phyloP scores from a whole-genome alignment of 1,140 invertebrate genomes.

The Drusus annulatus region DNA sequence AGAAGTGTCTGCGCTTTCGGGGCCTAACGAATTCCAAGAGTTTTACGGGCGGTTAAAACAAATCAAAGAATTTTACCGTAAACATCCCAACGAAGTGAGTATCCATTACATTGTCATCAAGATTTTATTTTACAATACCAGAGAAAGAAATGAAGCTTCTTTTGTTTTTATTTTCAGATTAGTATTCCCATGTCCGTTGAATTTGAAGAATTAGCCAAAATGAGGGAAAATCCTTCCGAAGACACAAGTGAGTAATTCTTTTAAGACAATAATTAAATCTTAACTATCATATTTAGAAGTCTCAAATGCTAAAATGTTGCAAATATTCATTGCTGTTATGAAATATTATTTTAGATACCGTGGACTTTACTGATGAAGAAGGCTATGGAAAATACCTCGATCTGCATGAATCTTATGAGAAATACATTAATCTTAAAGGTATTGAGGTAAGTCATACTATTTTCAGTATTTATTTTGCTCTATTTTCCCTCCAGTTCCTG shows the following conservation, averaged over 20 bases:
- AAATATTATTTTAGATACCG: slow-evolving; percentile 76
- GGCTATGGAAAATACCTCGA: slow-evolving; percentile 99
- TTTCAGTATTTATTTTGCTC: too few species aligned
- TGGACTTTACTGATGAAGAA: slow-evolving; percentile 99
- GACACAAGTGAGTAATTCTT: slow-evolving; percentile 79
- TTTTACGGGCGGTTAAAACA: slow-evolving; percentile 95
- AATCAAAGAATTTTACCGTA: slow-evolving; percentile 97
- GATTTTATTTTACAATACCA: too few species aligned
- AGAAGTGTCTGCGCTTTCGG: slow-evolving; percentile 94
- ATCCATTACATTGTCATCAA: too few species aligned
- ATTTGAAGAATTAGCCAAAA: slow-evolving; percentile 94
- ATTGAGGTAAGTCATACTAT: slow-evolving; percentile 86
- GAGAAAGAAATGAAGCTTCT: too few species aligned
- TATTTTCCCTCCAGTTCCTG: too few species aligned
- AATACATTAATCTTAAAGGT: slow-evolving; percentile 97
- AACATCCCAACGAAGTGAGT: slow-evolving; percentile 93
- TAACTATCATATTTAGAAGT: too few species aligned
- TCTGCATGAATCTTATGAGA: slow-evolving; percentile 97
- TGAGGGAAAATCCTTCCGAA: slow-evolving; percentile 89
- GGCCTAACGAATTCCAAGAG: slow-evolving; percentile 98
- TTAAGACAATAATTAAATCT: too few species aligned
- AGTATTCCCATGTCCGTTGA: slow-evolving; percentile 97
- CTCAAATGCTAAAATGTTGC: too few species aligned
- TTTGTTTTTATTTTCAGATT: slow-evolving; percentile 70
- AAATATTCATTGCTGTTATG: background rate